A percentile compares a stretch with the other conserved stretches of the same genome.
phyloP scores from a whole-genome alignment of 2,797 vertebrate genomes.

The Scleropages formosus region DNA sequence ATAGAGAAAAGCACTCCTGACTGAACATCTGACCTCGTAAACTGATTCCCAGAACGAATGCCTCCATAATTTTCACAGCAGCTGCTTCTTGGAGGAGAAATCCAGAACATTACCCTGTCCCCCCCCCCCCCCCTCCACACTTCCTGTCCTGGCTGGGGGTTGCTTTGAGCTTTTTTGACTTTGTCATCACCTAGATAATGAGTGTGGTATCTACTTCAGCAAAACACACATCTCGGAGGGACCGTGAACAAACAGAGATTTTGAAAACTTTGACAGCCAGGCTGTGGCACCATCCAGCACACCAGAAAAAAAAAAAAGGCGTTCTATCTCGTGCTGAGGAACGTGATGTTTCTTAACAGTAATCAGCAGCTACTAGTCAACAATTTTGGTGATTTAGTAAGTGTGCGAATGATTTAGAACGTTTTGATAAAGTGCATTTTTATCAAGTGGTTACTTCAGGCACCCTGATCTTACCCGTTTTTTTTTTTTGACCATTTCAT shows the following conservation, averaged over 20 bases:
- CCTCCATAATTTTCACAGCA: neutral
- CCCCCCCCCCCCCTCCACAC: too few species aligned
- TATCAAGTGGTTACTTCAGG: conserved; percentile 1
- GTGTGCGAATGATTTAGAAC: neutral
- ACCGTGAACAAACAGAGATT: neutral
- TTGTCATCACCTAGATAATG: neutral
- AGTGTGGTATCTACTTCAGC: neutral
- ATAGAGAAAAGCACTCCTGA: neutral
- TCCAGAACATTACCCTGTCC: neutral
- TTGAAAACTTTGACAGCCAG: conserved; percentile 5
- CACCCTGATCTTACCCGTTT: neutral
- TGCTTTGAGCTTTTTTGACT: neutral
- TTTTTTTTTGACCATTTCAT: neutral
- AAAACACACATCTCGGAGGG: conserved; percentile 10
- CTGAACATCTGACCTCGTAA: neutral
- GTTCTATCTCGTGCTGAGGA: neutral
- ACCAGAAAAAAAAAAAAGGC: neutral
- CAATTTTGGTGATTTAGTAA: conserved; percentile 9
- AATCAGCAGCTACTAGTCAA: neutral
- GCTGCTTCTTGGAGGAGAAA: neutral
- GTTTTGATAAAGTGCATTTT: conserved; percentile 9
- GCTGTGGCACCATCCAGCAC: neutral
- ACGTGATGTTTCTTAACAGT: neutral
- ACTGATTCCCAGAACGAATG: neutral
- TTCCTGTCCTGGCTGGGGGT: neutral